Evolutionary conservation across 2,888 invertebrate genomes (phyloP), one percentile per base, ranked within the genome.

Genomic region (Achlya flavicornis): DNA sequence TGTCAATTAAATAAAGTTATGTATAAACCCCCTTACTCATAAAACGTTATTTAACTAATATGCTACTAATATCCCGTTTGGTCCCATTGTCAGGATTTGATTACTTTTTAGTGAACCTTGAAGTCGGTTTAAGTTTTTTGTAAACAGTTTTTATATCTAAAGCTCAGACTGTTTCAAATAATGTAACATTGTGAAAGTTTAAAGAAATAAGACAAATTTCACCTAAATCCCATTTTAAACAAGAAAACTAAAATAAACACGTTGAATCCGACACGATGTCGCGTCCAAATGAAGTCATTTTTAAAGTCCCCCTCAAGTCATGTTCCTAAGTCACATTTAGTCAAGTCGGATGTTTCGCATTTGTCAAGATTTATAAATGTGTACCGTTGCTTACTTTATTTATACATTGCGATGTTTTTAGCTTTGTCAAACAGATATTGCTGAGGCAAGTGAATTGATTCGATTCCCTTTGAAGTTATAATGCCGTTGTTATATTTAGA

Each of bases 271-370:
- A 79, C 83, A 78, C 70, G 71, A 70, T 78, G 85, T 85, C 81
- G 75, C 74, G 80, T 81, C 77, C 80, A 86, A 86, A 87, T 86
- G 77, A 78, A 86, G 83, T 85, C 82, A 88, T 89, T 90, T 90
- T 90, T 87, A 86, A 88, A 86, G 76, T 78, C 81, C 83, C 78
- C 81, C 60, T 80, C 79, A 46, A 46, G 75, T 71, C 64, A 61
- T 68, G 67, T 74, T 64, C 69, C 68, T 67, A 73, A 78, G 75
- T 77, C 80, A 76, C 64, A 71, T 76, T 72, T 79, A 82, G 80
- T 76, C 69, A 75, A 74, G 71, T 83, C 80, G 77, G 81, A 84
- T 87, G 89, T 88, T 86, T 81, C 82, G 82, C 86, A 87, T 91
- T 89, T 87, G 86, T 88, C 84, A 85, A 83, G 86, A 86, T 87